phyloP scores from a whole-genome alignment of 2,113 vertebrate species.

The Porphyrio hochstetteri region DNA sequence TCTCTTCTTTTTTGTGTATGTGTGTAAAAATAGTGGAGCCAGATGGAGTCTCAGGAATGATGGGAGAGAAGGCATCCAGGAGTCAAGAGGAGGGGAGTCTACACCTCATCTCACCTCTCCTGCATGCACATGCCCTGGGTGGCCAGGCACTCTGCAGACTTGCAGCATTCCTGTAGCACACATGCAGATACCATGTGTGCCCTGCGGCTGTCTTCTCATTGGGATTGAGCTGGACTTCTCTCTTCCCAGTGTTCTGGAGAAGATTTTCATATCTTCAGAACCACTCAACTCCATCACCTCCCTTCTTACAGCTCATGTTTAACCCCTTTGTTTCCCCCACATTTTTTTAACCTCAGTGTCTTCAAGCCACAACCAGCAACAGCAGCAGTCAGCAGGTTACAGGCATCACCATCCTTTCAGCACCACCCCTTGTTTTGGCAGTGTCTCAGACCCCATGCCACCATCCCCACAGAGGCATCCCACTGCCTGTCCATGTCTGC shows the following conservation, averaged over 20 bases:
- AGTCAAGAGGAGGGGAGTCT: slow-evolving; percentile 1
- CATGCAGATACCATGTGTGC: not conserved
- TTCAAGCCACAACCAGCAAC: not conserved
- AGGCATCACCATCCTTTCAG: not conserved
- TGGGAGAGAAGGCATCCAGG: slow-evolving; percentile 45
- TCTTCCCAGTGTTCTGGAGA: not conserved
- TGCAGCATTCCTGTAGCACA: not conserved
- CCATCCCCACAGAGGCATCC: not conserved
- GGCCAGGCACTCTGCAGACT: not conserved
- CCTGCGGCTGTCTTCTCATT: not conserved
- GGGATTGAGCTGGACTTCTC: not conserved
- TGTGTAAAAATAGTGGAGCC: slow-evolving; percentile 63
- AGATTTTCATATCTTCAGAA: not conserved
- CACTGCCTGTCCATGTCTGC: not conserved
- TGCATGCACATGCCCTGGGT: not conserved
- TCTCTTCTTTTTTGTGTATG: not conserved
- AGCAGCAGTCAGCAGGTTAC: not conserved
- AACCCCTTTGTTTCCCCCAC: not conserved
- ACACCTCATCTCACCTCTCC: not conserved
- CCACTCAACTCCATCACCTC: not conserved
- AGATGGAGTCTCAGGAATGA: slow-evolving; percentile 63
- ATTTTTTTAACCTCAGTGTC: not conserved
- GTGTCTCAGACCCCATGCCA: not conserved
- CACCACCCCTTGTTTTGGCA: not conserved
- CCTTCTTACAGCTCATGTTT: not conserved